Evolutionary conservation across 1,140 invertebrate genomes (phyloP).

Genomic region (Eciton burchellii): DNA sequence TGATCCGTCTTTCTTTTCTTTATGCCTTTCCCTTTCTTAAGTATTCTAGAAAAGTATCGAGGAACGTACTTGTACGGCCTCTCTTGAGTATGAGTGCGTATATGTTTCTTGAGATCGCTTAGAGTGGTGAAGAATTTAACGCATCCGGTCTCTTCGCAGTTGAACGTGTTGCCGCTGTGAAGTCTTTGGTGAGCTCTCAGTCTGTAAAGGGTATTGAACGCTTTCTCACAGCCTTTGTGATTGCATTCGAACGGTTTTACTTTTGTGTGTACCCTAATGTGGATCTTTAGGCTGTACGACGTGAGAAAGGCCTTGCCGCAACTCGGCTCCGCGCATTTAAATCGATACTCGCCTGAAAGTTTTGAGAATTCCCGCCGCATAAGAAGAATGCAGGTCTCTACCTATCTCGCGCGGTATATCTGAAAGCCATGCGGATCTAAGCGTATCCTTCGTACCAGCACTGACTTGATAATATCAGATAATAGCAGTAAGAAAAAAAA

Average conservation of each 20-base stretch:
- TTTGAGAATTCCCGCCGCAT: slow-evolving; percentile 77
- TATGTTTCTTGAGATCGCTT: slow-evolving; percentile 97
- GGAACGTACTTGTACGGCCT: slow-evolving; percentile 94
- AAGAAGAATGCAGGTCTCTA: slow-evolving; percentile 72
- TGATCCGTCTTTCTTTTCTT: slow-evolving; percentile 8
- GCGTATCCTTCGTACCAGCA: slow-evolving; percentile 76
- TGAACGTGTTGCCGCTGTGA: slow-evolving; percentile 98
- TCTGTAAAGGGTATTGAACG: slow-evolving; percentile 97
- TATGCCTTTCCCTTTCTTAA: slow-evolving; percentile 4
- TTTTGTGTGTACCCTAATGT: slow-evolving; percentile 97
- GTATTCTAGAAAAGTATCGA: slow-evolving; percentile 55
- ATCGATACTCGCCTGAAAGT: slow-evolving; percentile 95
- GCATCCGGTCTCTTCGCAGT: slow-evolving; percentile 94
- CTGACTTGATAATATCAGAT: slow-evolving; percentile 59
- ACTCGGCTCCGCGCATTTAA: slow-evolving; percentile 94
- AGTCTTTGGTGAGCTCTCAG: slow-evolving; percentile 96
- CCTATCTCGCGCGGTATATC: slow-evolving; percentile 76
- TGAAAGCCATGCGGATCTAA: slow-evolving; percentile 81
- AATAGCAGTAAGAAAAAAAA: slow-evolving; percentile 17
- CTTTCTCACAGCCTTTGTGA: slow-evolving; percentile 93
- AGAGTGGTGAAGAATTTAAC: slow-evolving; percentile 97
- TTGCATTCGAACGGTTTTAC: slow-evolving; percentile 95
- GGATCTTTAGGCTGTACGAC: slow-evolving; percentile 97
- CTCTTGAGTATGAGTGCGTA: slow-evolving; percentile 96
- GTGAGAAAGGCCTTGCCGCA: slow-evolving; percentile 98